phyloP scores from a whole-genome alignment of 2,113 vertebrate species.

The Promerops cafer region DNA sequence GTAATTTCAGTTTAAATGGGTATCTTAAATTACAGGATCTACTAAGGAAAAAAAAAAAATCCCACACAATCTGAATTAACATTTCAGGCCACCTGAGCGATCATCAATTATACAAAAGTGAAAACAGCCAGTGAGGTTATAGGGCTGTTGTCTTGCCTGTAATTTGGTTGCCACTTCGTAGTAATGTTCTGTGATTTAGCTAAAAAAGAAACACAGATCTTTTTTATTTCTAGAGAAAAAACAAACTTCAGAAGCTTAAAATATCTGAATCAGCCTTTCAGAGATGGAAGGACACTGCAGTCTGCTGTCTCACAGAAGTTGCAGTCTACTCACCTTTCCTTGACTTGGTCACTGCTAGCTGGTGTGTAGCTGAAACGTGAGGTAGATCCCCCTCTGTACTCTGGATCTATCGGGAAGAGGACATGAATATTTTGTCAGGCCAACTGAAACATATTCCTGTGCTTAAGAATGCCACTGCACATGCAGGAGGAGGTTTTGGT shows the following conservation, averaged over 20 bases:
- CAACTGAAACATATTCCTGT: neutral
- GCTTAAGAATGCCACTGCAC: neutral
- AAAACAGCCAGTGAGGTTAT: conserved; percentile 32
- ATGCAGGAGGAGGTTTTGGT: neutral
- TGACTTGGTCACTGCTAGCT: conserved; percentile 68
- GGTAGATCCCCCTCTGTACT: conserved; percentile 87
- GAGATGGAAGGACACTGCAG: neutral
- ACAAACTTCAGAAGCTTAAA: neutral
- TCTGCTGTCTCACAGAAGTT: neutral
- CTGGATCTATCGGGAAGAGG: conserved; percentile 77
- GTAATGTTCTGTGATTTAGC: neutral
- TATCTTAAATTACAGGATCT: conserved; percentile 46
- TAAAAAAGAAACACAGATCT: neutral
- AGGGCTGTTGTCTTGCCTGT: neutral
- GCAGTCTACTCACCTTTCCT: conserved; percentile 71
- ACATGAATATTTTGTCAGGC: conserved; percentile 32
- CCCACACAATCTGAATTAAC: neutral
- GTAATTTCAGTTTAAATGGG: conserved; percentile 44
- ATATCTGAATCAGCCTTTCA: neutral
- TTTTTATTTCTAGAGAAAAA: neutral
- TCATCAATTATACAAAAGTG: neutral
- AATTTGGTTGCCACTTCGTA: conserved; percentile 26
- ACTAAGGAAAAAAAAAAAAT: neutral
- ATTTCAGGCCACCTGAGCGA: neutral
- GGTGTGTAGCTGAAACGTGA: conserved; percentile 62